Percentiles rank a stretch among this genome's conserved stretches.
Conservation (phyloP, 2,888 invertebrate species). For the Antitype chi region DNA sequence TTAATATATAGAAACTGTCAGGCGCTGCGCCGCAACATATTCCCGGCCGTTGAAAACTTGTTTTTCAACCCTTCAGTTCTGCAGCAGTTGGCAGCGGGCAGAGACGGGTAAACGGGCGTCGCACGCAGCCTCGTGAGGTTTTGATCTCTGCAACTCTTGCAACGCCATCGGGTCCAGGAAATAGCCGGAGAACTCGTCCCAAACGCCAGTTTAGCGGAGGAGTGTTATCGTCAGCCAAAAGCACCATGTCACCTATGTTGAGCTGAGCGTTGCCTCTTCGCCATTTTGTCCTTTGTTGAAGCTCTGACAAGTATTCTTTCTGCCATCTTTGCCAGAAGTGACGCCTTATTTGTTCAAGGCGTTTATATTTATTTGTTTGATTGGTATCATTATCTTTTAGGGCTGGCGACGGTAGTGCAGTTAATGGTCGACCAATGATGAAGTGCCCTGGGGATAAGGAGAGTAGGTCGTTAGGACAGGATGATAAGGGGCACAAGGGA, state of each 20-base stretch:
- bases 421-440: too few relatives aligned
- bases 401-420: too few relatives aligned
- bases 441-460: too few relatives aligned
- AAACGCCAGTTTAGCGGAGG: background rate
- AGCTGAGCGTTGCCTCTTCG: background rate
- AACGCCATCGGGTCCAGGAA: background rate
- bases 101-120: background rate
- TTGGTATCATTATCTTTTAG: background rate
- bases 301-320: background rate
- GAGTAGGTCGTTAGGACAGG: too few relatives aligned
- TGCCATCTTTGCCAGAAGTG: background rate
- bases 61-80: background rate
- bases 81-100: background rate
- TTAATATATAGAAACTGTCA: too few relatives aligned
- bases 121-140: background rate
- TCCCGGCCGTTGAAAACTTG: constrained; percentile 1
- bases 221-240: background rate
- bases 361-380: background rate
- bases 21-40: constrained; percentile 7
- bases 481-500: too few relatives aligned
- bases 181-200: too few relatives aligned
- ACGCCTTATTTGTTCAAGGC: background rate
- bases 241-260: background rate
- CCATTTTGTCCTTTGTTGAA: background rate
- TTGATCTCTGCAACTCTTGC: background rate